Conservation (phyloP, 1,140 invertebrate genomes). For the Babylonia areolata region DNA sequence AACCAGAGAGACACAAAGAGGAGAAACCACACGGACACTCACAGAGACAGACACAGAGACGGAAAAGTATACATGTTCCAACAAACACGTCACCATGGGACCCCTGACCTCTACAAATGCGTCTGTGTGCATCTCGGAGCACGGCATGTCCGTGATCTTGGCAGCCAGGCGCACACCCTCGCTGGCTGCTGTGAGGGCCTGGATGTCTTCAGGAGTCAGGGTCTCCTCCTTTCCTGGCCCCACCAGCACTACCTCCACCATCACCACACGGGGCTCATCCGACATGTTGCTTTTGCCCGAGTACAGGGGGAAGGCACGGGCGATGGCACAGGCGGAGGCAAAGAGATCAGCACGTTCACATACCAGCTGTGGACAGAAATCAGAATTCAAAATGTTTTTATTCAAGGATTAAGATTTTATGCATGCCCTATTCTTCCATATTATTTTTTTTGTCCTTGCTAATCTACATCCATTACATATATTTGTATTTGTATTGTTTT, state of each 20-base stretch:
- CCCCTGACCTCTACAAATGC: slow-evolving; percentile 83
- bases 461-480: too few species aligned
- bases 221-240: slow-evolving; percentile 58
- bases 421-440: neutral
- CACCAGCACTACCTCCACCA: slow-evolving; percentile 82
- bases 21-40: too few species aligned
- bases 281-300: slow-evolving; percentile 78
- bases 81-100: too few species aligned
- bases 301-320: slow-evolving; percentile 86
- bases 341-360: slow-evolving; percentile 86
- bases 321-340: slow-evolving; percentile 88
- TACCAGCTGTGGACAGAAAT: slow-evolving; percentile 80
- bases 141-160: slow-evolving; percentile 88
- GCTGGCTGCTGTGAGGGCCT: slow-evolving; percentile 80
- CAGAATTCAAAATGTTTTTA: too few species aligned
- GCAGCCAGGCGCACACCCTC: slow-evolving; percentile 85
- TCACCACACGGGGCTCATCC: slow-evolving; percentile 71
- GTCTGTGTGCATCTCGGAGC: slow-evolving; percentile 90
- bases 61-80: too few species aligned
- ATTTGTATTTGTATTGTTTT: too few species aligned
- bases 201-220: slow-evolving; percentile 80
- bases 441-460: neutral
- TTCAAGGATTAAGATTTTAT: too few species aligned
- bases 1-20: too few species aligned
- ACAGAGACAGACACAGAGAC: too few species aligned